Conservation (phyloP, 2,888 invertebrate genomes). For the Osmoderma eremita region DNA sequence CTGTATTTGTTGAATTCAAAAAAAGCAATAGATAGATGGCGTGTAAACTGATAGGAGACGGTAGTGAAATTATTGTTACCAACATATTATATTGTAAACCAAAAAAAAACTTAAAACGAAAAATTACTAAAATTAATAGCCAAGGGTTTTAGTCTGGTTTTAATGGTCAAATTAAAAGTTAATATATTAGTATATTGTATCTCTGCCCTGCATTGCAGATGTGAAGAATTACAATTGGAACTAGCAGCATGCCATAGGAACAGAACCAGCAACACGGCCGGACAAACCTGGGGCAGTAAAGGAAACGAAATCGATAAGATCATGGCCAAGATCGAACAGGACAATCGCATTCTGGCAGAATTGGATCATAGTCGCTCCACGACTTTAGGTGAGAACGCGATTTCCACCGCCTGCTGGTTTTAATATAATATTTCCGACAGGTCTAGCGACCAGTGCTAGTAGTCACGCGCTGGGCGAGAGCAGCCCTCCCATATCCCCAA, state of each 20-base stretch:
- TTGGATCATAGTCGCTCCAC: slow-evolving; percentile 84
- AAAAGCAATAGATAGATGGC: too few species aligned
- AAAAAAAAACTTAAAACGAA: too few species aligned
- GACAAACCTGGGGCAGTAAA: slow-evolving; percentile 62
- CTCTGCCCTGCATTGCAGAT: too few species aligned
- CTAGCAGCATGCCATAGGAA: slow-evolving; percentile 70
- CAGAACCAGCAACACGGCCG: slow-evolving; percentile 54
- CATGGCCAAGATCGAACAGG: slow-evolving; percentile 95
- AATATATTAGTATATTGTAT: too few species aligned
- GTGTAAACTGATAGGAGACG: too few species aligned
- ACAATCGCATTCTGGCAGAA: slow-evolving; percentile 88
- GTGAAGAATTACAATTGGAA: slow-evolving; percentile 91
- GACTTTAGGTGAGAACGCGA: slow-evolving; percentile 71
- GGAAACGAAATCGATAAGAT: slow-evolving; percentile 88
- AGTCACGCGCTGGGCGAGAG: slow-evolving; percentile 76
- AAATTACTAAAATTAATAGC: too few species aligned
- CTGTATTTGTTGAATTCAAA: too few species aligned
- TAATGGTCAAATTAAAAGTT: too few species aligned
- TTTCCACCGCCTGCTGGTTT: too few species aligned
- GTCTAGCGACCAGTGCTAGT: slow-evolving; percentile 69
- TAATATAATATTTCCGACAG: slow-evolving; percentile 33
- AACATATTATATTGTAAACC: too few species aligned
- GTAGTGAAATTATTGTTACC: too few species aligned
- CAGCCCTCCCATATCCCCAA: slow-evolving; percentile 68
- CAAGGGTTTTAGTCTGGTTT: too few species aligned